phyloP scores from a whole-genome alignment of 2,113 vertebrate genomes.

The Oenanthe melanoleuca region DNA sequence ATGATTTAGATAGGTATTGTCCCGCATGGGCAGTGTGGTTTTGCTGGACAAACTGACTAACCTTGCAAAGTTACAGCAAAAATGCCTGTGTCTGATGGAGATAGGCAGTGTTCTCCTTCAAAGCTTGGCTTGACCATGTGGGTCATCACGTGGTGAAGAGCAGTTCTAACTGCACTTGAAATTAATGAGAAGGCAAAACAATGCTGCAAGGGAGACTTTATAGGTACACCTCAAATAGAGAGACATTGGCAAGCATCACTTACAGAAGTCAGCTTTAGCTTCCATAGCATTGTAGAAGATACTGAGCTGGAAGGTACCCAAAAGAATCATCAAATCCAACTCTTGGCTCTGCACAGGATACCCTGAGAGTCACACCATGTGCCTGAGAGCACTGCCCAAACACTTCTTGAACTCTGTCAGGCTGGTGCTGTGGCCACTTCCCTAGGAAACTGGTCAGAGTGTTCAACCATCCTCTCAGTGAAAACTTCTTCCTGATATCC shows the following conservation, averaged over 20 bases:
- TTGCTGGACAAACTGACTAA: background rate
- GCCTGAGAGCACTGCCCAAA: background rate
- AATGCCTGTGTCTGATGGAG: background rate
- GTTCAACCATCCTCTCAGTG: rapidly evolving
- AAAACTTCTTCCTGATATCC: background rate
- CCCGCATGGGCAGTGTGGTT: background rate
- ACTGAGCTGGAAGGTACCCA: background rate
- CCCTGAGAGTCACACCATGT: background rate
- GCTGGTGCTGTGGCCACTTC: background rate
- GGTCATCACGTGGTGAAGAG: background rate
- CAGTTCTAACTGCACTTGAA: background rate
- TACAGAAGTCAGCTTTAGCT: background rate
- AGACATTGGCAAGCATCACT: background rate
- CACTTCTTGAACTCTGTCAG: background rate
- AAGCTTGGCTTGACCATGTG: background rate
- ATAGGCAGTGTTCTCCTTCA: background rate
- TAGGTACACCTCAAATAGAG: background rate
- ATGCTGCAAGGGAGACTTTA: background rate
- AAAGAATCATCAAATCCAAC: background rate
- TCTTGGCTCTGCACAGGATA: background rate
- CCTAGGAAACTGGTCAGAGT: no score
- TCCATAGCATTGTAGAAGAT: background rate
- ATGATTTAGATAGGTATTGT: background rate
- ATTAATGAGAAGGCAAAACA: background rate
- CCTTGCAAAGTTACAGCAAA: background rate